Evolutionary conservation across 2,113 vertebrate species (phyloP).

Genomic region (Meleagris gallopavo): DNA sequence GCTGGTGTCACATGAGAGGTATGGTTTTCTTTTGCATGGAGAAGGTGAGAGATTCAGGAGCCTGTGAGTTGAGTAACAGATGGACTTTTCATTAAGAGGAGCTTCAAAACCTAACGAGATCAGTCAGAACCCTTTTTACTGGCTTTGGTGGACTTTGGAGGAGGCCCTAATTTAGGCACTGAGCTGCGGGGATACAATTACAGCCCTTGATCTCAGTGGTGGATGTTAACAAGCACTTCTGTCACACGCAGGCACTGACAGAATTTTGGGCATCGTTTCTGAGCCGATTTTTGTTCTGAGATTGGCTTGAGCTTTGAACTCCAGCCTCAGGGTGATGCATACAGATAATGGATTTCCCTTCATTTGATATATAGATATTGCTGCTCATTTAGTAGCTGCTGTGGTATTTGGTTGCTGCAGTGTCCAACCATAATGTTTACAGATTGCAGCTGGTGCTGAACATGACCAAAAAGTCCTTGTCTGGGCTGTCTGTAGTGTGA

Average conservation of each 20-base stretch:
- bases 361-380: constrained; percentile 21
- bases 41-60: neutral
- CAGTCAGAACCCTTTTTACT: neutral
- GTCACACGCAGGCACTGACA: neutral
- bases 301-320: constrained; percentile 50
- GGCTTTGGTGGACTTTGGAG: neutral
- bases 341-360: constrained; percentile 54
- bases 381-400: constrained; percentile 14
- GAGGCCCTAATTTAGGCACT: neutral
- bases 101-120: constrained; percentile 12
- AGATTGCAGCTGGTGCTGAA: constrained; percentile 1
- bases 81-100: constrained; percentile 38
- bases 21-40: neutral
- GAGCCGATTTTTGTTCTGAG: neutral
- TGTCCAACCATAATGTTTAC: constrained; percentile 37
- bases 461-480: neutral
- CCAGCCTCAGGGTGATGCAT: constrained; percentile 37
- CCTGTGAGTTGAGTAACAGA: neutral
- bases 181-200: constrained; percentile 3
- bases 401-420: constrained; percentile 18
- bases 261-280: constrained; percentile 27
- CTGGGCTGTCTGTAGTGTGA: neutral
- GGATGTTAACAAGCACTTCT: constrained; percentile 32
- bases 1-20: neutral
- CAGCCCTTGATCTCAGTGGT: neutral